These are phyloP conservation scores for Calosoma granatense DNA, from an alignment of 1,140 invertebrate genomes.

Conservation along the genomic window DNA sequence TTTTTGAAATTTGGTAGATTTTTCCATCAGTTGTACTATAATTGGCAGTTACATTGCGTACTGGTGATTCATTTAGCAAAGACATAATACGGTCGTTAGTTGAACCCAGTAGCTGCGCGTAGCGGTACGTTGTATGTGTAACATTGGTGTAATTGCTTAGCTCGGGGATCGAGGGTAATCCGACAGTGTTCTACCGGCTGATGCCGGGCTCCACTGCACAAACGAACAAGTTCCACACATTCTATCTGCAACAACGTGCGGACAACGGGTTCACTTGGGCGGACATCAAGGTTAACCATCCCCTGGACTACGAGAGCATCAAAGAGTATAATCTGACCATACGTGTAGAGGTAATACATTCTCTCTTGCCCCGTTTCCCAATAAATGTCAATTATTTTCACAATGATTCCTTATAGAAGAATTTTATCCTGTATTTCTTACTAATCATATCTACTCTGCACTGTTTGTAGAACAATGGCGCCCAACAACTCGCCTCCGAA, in stretches of 20 bases:
- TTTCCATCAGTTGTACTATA: too few species aligned
- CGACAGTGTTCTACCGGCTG: constrained; percentile 86
- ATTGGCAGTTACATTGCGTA: too few species aligned
- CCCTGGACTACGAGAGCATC: constrained; percentile 87
- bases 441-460: too few species aligned
- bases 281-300: constrained; percentile 93
- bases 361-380: too few species aligned
- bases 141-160: constrained; percentile 39
- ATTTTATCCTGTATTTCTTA: too few species aligned
- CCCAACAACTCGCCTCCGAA: constrained; percentile 88
- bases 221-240: constrained; percentile 91
- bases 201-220: constrained; percentile 92
- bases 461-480: constrained; percentile 97
- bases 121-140: background rate
- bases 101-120: constrained; percentile 24
- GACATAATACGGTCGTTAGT: too few species aligned
- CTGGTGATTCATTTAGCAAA: too few species aligned
- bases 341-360: constrained; percentile 72
- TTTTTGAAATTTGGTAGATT: too few species aligned
- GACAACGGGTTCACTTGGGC: constrained; percentile 88
- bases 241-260: constrained; percentile 85
- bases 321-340: constrained; percentile 94
- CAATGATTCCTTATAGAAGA: too few species aligned
- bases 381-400: too few species aligned
- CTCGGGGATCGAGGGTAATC: constrained; percentile 92